Evolutionary conservation across 2,888 invertebrate species (phyloP).

Genomic region (Mythimna lalbum): DNA sequence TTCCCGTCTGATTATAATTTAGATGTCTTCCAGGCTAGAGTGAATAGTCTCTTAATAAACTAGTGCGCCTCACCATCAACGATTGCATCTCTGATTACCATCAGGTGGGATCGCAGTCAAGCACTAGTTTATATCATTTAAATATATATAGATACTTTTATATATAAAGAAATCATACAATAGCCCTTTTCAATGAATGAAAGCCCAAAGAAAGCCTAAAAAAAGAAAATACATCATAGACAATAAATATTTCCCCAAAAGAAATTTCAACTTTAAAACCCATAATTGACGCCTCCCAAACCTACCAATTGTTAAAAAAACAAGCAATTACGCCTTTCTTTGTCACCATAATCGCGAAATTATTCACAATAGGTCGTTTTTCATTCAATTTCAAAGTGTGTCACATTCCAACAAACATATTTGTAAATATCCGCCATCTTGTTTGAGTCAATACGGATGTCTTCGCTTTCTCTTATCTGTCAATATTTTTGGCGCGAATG

Average conservation of each 20-base stretch:
- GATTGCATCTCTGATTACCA: too few relatives aligned
- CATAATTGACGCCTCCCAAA: conserved; percentile 9
- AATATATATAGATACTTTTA: too few relatives aligned
- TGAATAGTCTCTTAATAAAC: too few relatives aligned
- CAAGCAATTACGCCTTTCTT: conserved; percentile 25
- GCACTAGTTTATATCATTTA: too few relatives aligned
- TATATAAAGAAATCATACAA: too few relatives aligned
- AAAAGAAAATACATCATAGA: not conserved
- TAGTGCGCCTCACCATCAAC: too few relatives aligned
- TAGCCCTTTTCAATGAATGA: too few relatives aligned
- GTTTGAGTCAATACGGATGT: conserved; percentile 52
- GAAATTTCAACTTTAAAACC: not conserved
- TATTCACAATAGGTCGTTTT: conserved; percentile 45
- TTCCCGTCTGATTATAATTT: too few relatives aligned
- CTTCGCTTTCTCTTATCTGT: conserved; percentile 54
- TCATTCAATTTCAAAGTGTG: conserved; percentile 52
- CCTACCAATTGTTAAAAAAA: conserved; percentile 4
- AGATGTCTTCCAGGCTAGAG: too few relatives aligned
- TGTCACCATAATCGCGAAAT: conserved; percentile 47
- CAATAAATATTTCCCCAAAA: conserved; percentile 3
- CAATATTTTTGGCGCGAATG: conserved; percentile 65
- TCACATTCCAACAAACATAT: conserved; percentile 55
- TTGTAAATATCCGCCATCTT: conserved; percentile 53
- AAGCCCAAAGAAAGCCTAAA: conserved; percentile 1
- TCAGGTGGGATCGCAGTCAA: too few relatives aligned